Evolutionary conservation across 1,140 invertebrate genomes (phyloP), one percentile per base, ranked within the genome.

Genomic region (Doryteuthis pealeii): DNA sequence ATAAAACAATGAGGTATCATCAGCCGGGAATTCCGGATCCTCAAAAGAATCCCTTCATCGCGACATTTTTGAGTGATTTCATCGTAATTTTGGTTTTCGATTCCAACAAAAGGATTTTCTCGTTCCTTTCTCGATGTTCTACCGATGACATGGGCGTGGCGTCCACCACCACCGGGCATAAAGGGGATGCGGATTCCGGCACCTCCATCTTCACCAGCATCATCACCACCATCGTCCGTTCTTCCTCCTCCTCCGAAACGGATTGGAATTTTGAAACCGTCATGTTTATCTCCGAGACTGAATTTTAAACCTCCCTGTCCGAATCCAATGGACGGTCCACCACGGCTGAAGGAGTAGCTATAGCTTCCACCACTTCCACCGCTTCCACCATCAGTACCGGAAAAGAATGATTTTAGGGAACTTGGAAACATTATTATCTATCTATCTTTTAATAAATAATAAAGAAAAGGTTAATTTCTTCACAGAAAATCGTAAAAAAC

Each of bases 11-110:
- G 79, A 80, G 22, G n/a, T 28, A 49, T 79, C 76, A 15, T 70
- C 70, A 4, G 82, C 75, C 8, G 76, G 79, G 75, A 83, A 83
- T 18, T 81, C 78, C 6, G 75, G 74, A 75, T 83, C 82, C 68
- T 83, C 79, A 75, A 79, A 83, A 83, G 74, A 62, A 33, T 32
- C 74, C 81, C 74, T 22, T 74, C 33, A 43, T 68, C 45, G 18
- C 71, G 71, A 67, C 79, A 82, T 49, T 78, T 14, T 22, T 62
- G 54, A 31, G 72, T 78, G 22, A 83, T 74, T 32, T 82, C 74
- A 6, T 81, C 79, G 62, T 77, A 80, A 32, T 71, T 78, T 35
- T 79, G 76, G 14, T 72, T 49, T 33, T 33, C 45, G 32, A 75
- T 65, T 14, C 49, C 68, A 54, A 54, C 28, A 54, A 76, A 73